Evolutionary conservation across 1,140 invertebrate genomes (phyloP).

Genomic region (Dreissena polymorpha): DNA sequence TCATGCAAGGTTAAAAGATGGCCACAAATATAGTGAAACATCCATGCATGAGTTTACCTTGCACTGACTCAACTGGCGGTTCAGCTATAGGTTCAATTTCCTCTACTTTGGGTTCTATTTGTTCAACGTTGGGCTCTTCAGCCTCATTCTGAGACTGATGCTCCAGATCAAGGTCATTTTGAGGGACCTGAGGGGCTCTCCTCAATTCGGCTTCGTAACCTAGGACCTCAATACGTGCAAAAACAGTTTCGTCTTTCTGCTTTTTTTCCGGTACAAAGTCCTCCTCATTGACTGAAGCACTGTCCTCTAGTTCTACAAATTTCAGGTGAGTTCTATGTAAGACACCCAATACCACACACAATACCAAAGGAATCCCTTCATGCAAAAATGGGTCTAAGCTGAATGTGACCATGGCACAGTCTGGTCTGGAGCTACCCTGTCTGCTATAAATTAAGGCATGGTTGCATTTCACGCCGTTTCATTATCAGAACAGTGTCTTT

Average conservation of each 20-base stretch:
- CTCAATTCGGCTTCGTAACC: slow-evolving; percentile 28
- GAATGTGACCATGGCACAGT: too few relatives aligned
- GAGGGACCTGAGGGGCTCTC: slow-evolving; percentile 26
- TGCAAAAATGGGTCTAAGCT: too few relatives aligned
- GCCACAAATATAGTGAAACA: not conserved
- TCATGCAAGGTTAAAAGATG: too few relatives aligned
- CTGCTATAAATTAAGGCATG: too few relatives aligned
- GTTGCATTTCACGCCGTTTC: too few relatives aligned
- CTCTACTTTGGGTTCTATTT: not conserved
- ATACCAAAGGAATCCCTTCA: too few relatives aligned
- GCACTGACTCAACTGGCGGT: not conserved
- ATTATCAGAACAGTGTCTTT: too few relatives aligned
- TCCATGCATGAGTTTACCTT: slow-evolving; percentile 49
- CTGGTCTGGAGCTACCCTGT: too few relatives aligned
- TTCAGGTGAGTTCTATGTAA: not conserved
- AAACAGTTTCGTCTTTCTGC: slow-evolving; percentile 4
- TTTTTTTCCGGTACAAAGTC: slow-evolving; percentile 39
- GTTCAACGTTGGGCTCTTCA: not conserved
- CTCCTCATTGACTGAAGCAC: slow-evolving; percentile 29
- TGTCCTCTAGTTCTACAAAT: slow-evolving; percentile 47
- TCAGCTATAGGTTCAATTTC: slow-evolving; percentile 9
- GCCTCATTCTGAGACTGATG: not conserved
- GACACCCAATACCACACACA: too few relatives aligned
- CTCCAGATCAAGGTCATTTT: slow-evolving; percentile 6
- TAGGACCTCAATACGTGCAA: slow-evolving; percentile 31